Base-by-base conservation (phyloP, 2,797 vertebrate species). In the Florisuga fusca region DNA sequence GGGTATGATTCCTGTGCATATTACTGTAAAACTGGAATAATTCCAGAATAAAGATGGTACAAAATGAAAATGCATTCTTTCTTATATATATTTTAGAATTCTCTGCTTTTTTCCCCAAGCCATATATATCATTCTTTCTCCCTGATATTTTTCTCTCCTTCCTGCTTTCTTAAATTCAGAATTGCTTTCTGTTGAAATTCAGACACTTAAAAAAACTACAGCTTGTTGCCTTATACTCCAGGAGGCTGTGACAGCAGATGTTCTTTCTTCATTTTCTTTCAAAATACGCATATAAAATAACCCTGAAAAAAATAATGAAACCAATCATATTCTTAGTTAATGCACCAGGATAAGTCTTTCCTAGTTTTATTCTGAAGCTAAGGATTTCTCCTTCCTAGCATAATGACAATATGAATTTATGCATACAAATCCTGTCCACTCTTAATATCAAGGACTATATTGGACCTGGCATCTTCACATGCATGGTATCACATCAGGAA, bases 31-130 rank as follows among this genome's bases (percentile, higher is more conserved):
- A n/a, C 9, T 41, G 19, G n/a, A 66, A 22, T 41, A 74, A 75
- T 3, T 29, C 8, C 11, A 66, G 34, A 91, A 88, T 31, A 87
- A 86, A 63, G 10, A 7, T 51, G 6, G 5, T 48, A 10, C 4
- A 66, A 84, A 89, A 69, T 45, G 7, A 3, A 7, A 79, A 12
- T 8, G 34, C 0, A 0, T 34, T 51, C 16, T 69, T 34, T 51
- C 16, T 69, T 22, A 57, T 20, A 8, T 10, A 3, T 50, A n/a
- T 45, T 83, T 34, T 62, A 71, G 23, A 72, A 43, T 50, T 58
- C 20, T 3, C 0, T 58, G 17, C 0, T 11, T 31, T 71, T 54
- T 36, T 3, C 5, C 43, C 12, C 6, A 36, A 67, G 7, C 2
- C 1, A 1, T 53, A n/a, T 53, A n/a, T 6, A 8, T 1, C 4